phyloP scores from a whole-genome alignment of 2,113 vertebrate species.

The Gymnarchus niloticus region DNA sequence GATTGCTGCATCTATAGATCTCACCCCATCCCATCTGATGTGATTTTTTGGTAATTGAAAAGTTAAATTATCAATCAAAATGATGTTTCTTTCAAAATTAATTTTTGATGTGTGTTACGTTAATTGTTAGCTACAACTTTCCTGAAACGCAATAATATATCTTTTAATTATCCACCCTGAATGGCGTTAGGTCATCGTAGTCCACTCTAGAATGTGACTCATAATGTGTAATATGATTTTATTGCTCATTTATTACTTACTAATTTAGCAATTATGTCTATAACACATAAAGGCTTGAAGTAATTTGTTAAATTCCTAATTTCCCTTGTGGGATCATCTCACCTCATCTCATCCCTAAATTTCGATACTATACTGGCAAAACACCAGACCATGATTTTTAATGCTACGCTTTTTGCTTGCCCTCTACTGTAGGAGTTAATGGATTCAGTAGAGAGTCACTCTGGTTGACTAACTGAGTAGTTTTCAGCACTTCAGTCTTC shows the following conservation, averaged over 20 bases:
- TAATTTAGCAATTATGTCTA: neutral
- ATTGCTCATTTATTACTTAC: neutral
- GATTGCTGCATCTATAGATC: neutral
- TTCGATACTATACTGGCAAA: too few relatives aligned
- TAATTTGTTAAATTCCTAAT: too few relatives aligned
- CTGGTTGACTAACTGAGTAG: neutral
- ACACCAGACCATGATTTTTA: too few relatives aligned
- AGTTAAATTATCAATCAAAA: neutral
- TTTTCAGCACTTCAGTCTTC: neutral
- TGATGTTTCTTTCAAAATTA: neutral
- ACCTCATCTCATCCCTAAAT: too few relatives aligned
- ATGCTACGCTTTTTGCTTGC: too few relatives aligned
- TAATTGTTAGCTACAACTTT: neutral
- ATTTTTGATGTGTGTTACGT: neutral
- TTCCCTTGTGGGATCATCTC: too few relatives aligned
- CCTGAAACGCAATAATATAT: neutral
- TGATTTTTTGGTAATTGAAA: neutral
- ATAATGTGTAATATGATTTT: neutral
- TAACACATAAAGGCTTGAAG: neutral
- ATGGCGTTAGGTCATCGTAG: neutral
- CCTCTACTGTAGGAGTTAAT: neutral
- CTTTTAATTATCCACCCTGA: neutral
- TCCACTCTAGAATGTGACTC: neutral
- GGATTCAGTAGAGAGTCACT: too few relatives aligned
- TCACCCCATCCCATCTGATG: too few relatives aligned